Evolutionary conservation across 1,140 invertebrate species (phyloP).

Genomic region (Caerostris darwini): DNA sequence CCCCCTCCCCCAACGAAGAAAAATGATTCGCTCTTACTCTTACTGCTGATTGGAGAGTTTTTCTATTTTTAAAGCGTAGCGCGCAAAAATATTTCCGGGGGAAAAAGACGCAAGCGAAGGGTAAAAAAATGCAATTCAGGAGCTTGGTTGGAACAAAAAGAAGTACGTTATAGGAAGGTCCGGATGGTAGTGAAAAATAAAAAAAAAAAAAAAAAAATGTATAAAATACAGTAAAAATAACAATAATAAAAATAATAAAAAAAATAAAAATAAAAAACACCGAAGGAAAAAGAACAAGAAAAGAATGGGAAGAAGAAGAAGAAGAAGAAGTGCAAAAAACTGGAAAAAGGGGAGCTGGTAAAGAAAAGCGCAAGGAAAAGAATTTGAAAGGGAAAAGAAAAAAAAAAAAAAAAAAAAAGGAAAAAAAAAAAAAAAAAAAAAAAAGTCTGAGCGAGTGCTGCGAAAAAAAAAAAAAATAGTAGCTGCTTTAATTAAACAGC

Average conservation of each 20-base stretch:
- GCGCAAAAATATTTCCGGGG: slow-evolving; percentile 56
- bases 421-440: slow-evolving; percentile 4
- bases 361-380: slow-evolving; percentile 59
- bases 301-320: neutral
- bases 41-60: slow-evolving; percentile 72
- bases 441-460: slow-evolving; percentile 32
- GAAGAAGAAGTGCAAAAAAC: slow-evolving; percentile 41
- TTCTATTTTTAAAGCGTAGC: slow-evolving; percentile 71
- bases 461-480: slow-evolving; percentile 51
- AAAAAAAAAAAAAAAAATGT: slow-evolving; percentile 24
- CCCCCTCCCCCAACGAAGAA: neutral
- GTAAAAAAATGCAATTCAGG: slow-evolving; percentile 65
- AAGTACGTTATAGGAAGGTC: slow-evolving; percentile 40
- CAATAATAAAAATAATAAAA: slow-evolving; percentile 22
- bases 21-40: slow-evolving; percentile 52
- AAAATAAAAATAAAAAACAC: neutral
- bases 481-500: slow-evolving; percentile 77
- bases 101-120: slow-evolving; percentile 19
- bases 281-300: no score
- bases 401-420: neutral
- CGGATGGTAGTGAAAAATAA: slow-evolving; percentile 7
- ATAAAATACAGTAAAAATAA: slow-evolving; percentile 15
- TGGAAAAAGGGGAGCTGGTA: slow-evolving; percentile 41
- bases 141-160: slow-evolving; percentile 59
- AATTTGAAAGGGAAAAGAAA: slow-evolving; percentile 1